Evolutionary conservation across 2,797 vertebrate genomes (phyloP), one percentile per base, ranked within the genome.

Genomic region (Ficedula albicollis): DNA sequence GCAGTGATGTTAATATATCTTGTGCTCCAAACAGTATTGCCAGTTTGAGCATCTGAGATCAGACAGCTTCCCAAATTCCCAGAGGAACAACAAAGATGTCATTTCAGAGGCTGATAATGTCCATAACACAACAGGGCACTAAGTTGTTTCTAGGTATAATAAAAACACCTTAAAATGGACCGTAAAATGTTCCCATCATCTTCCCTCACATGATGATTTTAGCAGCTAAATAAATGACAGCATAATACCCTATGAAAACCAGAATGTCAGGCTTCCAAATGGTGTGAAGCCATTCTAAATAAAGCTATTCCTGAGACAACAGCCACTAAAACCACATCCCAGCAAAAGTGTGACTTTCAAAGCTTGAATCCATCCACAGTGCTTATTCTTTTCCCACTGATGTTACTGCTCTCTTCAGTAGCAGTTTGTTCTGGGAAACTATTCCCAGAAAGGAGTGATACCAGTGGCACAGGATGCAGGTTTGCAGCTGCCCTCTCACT

Each of bases 291-390:
- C 32, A 29, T 89, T 78, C 73, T 56, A 69, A 86, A 90, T 89
- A 92, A 85, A 93, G 39, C 60, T 93, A 46, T 66, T 95, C 85
- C 85, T 89, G 87, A 96, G 87, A 95, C 80, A 94, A 95, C 30
- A 76, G 67, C 69, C 91, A 86, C 69, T 81, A 88, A 91, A 91
- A 73, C 32, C 80, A 67, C 8, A 14, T 62, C 63, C 43, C 74
- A 81, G 11, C 11, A 66, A 92, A 93, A 74, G 80, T 30, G 11
- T 80, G 60, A 88, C n/a, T 93, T 82, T 62, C 72, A 90, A 93
- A 70, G 41, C 38, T 69, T 49, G 22, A 32, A 34, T 79, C 85
- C 62, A 84, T 72, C 87, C 81, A 90, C 56, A 26, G 51, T 14
- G 36, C 58, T 80, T 77, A 46, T 72, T 92, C 38, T 82, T 93